These are phyloP conservation scores for Andrena fulva DNA, from an alignment of 2,888 invertebrate species.

Conservation along the genomic window DNA sequence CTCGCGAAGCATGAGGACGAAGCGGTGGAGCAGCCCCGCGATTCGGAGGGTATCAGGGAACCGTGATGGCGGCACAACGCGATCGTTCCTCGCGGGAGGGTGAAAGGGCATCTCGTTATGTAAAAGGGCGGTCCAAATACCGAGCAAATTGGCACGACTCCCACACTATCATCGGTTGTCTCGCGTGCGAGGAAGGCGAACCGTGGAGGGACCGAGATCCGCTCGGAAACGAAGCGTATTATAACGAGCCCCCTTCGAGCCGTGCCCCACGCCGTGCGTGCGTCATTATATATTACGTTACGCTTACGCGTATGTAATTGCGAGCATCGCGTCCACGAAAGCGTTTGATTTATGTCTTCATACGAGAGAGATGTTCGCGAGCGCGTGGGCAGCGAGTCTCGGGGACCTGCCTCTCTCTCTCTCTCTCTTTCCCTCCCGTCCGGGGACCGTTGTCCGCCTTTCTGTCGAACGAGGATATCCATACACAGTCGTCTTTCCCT, in stretches of 20 bases:
- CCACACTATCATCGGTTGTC: slow-evolving; percentile 75
- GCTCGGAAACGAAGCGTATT: slow-evolving; percentile 72
- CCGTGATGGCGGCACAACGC: slow-evolving; percentile 29
- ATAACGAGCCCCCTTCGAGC: slow-evolving; percentile 77
- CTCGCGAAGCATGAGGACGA: background rate
- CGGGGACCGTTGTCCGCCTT: slow-evolving; percentile 19
- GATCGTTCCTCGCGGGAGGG: slow-evolving; percentile 49
- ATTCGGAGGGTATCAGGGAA: slow-evolving; percentile 16
- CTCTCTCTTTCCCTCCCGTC: background rate
- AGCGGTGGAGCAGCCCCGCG: background rate
- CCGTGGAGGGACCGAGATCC: slow-evolving; percentile 54
- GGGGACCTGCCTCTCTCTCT: slow-evolving; percentile 35
- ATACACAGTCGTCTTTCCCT: slow-evolving; percentile 17
- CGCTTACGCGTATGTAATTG: slow-evolving; percentile 83
- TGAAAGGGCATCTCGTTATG: slow-evolving; percentile 73
- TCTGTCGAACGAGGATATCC: slow-evolving; percentile 36
- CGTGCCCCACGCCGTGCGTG: slow-evolving; percentile 73
- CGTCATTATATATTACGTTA: slow-evolving; percentile 82
- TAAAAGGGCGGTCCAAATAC: slow-evolving; percentile 80
- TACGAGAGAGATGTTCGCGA: slow-evolving; percentile 78
- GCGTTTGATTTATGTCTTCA: slow-evolving; percentile 84
- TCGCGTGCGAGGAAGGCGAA: slow-evolving; percentile 61
- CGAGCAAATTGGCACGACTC: slow-evolving; percentile 82
- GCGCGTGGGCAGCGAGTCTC: slow-evolving; percentile 71
- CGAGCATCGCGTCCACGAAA: slow-evolving; percentile 82